phyloP scores from a whole-genome alignment of 2,888 invertebrate species.

The Electrophaes corylata region DNA sequence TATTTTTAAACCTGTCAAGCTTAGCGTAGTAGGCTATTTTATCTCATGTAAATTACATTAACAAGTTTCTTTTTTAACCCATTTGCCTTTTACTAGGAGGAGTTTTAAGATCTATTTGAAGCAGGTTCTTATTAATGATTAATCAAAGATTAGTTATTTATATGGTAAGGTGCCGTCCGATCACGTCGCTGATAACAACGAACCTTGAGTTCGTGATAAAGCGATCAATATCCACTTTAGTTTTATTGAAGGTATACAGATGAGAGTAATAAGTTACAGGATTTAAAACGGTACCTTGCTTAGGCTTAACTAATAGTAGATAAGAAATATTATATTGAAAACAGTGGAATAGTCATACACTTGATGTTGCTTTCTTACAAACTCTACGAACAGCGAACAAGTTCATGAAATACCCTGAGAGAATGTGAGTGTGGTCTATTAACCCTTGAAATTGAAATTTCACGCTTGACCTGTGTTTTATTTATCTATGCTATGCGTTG shows the following conservation, averaged over 20 bases:
- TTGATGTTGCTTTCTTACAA: too few relatives aligned
- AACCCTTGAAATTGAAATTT: too few relatives aligned
- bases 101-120: constrained; percentile 11
- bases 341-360: too few relatives aligned
- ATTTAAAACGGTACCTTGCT: neutral
- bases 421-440: too few relatives aligned
- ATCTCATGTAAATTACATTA: too few relatives aligned
- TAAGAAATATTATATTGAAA: neutral
- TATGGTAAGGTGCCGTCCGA: constrained; percentile 40
- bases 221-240: constrained; percentile 50
- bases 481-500: neutral
- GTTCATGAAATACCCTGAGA: too few relatives aligned
- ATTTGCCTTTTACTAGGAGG: too few relatives aligned
- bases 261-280: neutral
- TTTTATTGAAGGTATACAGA: constrained; percentile 37
- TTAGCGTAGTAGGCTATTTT: too few relatives aligned
- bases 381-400: too few relatives aligned
- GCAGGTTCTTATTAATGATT: constrained; percentile 30
- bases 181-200: constrained; percentile 65
- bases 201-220: constrained; percentile 57
- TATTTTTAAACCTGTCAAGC: too few relatives aligned
- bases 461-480: too few relatives aligned
- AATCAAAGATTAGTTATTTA: constrained; percentile 38
- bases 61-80: too few relatives aligned
- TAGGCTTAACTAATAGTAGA: neutral